Percentiles rank a stretch among this genome's conserved stretches.
Conservation (phyloP, 1,140 invertebrate species). For the Triops cancriformis region DNA sequence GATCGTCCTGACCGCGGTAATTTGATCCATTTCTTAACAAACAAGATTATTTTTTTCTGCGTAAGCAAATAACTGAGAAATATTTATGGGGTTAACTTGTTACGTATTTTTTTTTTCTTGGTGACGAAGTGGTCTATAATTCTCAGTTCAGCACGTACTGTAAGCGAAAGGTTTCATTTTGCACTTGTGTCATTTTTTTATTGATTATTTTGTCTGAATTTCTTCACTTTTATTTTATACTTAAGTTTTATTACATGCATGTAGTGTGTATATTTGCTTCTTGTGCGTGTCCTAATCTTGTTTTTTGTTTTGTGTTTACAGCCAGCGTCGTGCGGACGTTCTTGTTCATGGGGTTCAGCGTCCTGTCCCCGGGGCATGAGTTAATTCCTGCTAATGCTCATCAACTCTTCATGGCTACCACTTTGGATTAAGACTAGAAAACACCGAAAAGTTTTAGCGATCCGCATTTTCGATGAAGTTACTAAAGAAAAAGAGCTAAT, state of each 20-base stretch:
- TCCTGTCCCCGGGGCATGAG: constrained; percentile 70
- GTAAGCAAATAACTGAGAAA: no score
- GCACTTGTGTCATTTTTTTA: constrained; percentile 33
- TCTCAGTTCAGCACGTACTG: no score
- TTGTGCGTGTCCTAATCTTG: no score
- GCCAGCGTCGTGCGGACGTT: constrained; percentile 81
- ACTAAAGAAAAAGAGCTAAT: not conserved
- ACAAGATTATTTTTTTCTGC: not conserved
- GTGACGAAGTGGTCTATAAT: no score
- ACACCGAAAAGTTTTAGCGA: no score
- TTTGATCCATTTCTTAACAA: not conserved
- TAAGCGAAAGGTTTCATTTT: not conserved
- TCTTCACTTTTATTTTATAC: no score
- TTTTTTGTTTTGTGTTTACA: constrained; percentile 38
- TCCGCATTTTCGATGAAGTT: not conserved
- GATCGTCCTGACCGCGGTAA: constrained; percentile 67
- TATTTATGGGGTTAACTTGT: no score
- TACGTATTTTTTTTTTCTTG: no score
- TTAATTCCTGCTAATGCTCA: constrained; percentile 54
- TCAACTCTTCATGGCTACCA: constrained; percentile 70
- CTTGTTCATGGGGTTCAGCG: constrained; percentile 90
- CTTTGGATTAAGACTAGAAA: constrained; percentile 51
- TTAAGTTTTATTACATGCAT: no score
- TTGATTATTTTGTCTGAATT: no score
- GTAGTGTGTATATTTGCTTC: no score